Evolutionary conservation across 2,888 invertebrate genomes (phyloP), one percentile per base, ranked within the genome.

Genomic region (Drosophila neotestacea): DNA sequence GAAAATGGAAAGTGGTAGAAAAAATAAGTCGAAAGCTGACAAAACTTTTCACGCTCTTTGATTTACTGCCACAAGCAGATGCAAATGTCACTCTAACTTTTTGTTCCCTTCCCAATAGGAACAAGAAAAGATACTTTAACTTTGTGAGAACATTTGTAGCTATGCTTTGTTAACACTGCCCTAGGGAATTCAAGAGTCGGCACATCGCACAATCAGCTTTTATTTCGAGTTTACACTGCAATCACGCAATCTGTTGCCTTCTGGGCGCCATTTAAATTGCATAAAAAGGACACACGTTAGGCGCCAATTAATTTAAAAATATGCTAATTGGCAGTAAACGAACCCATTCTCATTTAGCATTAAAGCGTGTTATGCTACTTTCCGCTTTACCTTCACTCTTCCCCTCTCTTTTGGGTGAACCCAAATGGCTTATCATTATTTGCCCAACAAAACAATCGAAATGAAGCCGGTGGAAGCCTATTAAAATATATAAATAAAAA

Each of bases 401-500:
- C 16, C 6, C 7, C 36, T 28, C 11, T 7, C n/a, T 51, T 16
- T 6, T 32, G 27, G 16, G 30, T 16, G 22, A 16, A 72, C 68
- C 64, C 68, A 58, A 80, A 72, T 48, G 61, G 74, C 83, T 83
- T 88, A 88, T 86, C 83, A 59, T 74, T 86, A 80, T 86, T 88
- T 82, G 61, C 80, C 51, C 81, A 88, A 77, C 59, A 79, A 65
- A 64, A 58, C 58, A 47, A 58, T 58, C 38, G 58, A 63, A 63
- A 63, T 41, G 63, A 60, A 50, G 48, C 58, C 47, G 13, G 27
- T 28, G 55, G 44, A 44, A 56, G 58, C 58, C 58, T 58, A 58
- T 58, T 58, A 58, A 58, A 58, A 58, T 54, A 22, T 51, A 47
- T 64, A 85, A 79, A 82, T 85, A 65, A 79, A 85, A 79, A 63